Conservation (phyloP, 2,113 vertebrate genomes). For the Colius striatus region DNA sequence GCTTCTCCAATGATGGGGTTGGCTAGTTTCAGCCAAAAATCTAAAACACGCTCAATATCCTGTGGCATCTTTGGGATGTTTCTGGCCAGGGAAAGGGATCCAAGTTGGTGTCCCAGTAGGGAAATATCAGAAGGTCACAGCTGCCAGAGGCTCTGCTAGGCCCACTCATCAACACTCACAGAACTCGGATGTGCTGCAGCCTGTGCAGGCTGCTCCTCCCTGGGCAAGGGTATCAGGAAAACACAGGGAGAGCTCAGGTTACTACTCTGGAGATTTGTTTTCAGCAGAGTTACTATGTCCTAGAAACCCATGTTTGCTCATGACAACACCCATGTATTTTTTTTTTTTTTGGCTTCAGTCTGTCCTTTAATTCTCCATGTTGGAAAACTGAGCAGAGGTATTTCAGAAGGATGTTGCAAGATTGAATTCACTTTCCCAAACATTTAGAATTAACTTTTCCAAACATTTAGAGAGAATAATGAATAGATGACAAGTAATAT, state of each 20-base stretch:
- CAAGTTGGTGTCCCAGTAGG: neutral
- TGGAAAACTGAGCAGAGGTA: neutral
- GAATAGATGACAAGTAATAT: neutral
- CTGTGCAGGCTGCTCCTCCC: neutral
- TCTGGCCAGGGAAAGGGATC: neutral
- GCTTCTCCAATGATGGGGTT: neutral
- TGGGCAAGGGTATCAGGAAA: neutral
- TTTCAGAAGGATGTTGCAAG: neutral
- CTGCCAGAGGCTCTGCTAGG: neutral
- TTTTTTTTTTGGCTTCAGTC: neutral
- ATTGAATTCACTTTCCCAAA: conserved; percentile 1
- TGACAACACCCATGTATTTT: neutral
- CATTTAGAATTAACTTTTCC: neutral
- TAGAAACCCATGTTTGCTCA: neutral
- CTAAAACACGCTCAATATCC: neutral
- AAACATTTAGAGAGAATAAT: neutral
- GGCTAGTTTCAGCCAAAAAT: neutral
- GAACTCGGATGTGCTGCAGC: neutral
- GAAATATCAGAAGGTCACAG: neutral
- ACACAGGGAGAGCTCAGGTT: rapidly evolving
- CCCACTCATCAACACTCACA: rapidly evolving
- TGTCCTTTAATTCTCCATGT: neutral
- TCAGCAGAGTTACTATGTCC: neutral
- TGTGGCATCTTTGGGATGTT: neutral
- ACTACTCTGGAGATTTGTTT: neutral